Evolutionary conservation across 2,113 vertebrate species (phyloP).

Genomic region (Hipposideros armiger): DNA sequence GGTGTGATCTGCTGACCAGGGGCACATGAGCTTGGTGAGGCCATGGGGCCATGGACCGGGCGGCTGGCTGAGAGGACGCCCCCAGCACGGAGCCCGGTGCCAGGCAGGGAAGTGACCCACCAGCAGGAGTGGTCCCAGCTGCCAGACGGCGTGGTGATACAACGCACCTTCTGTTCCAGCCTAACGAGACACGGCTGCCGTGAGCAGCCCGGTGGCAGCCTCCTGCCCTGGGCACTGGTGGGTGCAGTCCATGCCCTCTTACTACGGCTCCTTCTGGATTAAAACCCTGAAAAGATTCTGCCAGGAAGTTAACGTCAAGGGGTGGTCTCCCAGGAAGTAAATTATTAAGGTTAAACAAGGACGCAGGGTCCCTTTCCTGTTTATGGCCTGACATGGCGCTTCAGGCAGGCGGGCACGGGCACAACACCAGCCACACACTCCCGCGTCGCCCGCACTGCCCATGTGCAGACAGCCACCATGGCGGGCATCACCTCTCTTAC

Average conservation of each 20-base stretch:
- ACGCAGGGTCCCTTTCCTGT: background rate
- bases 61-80: background rate
- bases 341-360: background rate
- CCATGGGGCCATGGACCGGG: background rate
- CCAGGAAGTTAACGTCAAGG: background rate
- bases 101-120: conserved; percentile 16
- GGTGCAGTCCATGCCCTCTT: fast-evolving
- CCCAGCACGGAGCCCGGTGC: background rate
- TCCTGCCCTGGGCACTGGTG: fast-evolving
- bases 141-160: background rate
- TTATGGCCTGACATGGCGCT: fast-evolving
- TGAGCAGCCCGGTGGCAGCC: background rate
- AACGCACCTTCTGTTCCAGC: background rate
- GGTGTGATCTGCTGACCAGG: background rate
- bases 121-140: background rate
- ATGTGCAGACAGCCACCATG: fast-evolving
- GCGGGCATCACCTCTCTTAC: fast-evolving
- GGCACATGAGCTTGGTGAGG: background rate
- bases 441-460: fast-evolving
- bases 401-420: fast-evolving
- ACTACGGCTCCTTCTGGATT: too few relatives aligned
- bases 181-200: fast-evolving
- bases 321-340: background rate
- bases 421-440: too few relatives aligned
- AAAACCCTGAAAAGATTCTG: background rate